These are phyloP conservation scores for Lepidocolaptes lacrymiger DNA, from an alignment of 2,797 vertebrate genomes.

Conservation along the genomic window DNA sequence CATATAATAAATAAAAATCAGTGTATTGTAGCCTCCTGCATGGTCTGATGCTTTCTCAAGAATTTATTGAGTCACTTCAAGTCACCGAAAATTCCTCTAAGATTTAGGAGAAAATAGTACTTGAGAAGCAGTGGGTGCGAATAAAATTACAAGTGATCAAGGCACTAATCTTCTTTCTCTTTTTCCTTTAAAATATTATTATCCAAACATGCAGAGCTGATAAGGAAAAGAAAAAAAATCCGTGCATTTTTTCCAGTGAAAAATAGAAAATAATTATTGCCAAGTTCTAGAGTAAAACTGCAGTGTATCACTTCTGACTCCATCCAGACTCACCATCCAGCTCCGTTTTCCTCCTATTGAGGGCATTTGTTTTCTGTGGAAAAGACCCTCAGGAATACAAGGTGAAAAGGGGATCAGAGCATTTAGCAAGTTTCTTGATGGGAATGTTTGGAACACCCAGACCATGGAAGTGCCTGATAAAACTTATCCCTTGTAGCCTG, in stretches of 20 bases:
- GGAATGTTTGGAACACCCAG: not conserved
- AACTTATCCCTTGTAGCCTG: not conserved
- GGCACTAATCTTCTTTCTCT: not conserved
- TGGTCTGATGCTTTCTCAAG: not conserved
- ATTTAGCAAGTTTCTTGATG: not conserved
- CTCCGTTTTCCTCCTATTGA: not conserved
- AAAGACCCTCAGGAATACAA: not conserved
- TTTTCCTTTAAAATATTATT: not conserved
- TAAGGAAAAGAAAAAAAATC: not conserved
- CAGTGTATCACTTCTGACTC: not conserved
- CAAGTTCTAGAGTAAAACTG: not conserved
- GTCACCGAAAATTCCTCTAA: not conserved
- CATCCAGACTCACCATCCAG: fast-evolving
- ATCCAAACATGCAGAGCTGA: not conserved
- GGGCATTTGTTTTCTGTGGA: not conserved
- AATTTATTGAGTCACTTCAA: not conserved
- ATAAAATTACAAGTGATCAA: not conserved
- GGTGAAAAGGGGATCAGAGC: not conserved
- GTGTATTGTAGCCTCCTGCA: not conserved
- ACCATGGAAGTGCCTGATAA: fast-evolving
- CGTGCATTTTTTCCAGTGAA: not conserved
- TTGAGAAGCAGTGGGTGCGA: not conserved
- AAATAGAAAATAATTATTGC: not conserved
- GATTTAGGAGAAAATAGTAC: not conserved
- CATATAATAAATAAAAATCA: not conserved